Evolutionary conservation across 2,888 invertebrate genomes (phyloP).

Genomic region (Torymus tubicola): DNA sequence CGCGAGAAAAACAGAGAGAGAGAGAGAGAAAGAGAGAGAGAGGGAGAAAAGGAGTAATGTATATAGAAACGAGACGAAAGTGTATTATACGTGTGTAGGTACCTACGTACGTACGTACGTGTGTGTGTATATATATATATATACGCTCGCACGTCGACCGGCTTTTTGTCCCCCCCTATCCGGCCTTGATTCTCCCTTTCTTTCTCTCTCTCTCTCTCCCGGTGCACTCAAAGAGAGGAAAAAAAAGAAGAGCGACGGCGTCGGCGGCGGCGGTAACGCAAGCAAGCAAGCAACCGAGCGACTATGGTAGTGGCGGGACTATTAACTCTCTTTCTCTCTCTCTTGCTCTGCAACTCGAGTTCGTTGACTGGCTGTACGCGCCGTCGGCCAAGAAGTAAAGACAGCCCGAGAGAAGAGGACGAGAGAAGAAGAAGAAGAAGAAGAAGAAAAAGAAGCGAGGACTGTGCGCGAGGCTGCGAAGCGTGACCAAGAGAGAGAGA

Average conservation of each 20-base stretch:
- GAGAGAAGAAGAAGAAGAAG: conserved; percentile 55
- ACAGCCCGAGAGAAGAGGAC: conserved; percentile 46
- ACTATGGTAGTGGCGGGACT: conserved; percentile 8
- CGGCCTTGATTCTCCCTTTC: conserved; percentile 37
- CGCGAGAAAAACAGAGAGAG: no score
- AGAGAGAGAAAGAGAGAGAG: no score
- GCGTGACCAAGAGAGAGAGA: conserved; percentile 65
- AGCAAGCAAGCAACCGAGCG: no score
- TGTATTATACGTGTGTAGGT: no score
- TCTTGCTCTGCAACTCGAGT: conserved; percentile 61
- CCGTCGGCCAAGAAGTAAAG: conserved; percentile 32
- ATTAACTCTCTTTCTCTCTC: conserved; percentile 18
- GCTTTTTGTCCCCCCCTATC: conserved; percentile 52
- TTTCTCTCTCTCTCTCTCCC: background rate
- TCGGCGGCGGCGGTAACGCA: background rate
- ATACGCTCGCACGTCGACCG: background rate
- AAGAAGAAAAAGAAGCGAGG: conserved; percentile 57
- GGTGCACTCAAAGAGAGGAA: background rate
- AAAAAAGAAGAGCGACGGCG: background rate
- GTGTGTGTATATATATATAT: background rate
- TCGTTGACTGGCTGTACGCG: conserved; percentile 67
- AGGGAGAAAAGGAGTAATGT: no score
- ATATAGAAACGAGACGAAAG: no score
- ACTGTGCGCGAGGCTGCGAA: conserved; percentile 63
- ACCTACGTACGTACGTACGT: no score